These are phyloP conservation scores for Drosophila pegasa DNA, from an alignment of 2,888 invertebrate species.

Conservation along the genomic window DNA sequence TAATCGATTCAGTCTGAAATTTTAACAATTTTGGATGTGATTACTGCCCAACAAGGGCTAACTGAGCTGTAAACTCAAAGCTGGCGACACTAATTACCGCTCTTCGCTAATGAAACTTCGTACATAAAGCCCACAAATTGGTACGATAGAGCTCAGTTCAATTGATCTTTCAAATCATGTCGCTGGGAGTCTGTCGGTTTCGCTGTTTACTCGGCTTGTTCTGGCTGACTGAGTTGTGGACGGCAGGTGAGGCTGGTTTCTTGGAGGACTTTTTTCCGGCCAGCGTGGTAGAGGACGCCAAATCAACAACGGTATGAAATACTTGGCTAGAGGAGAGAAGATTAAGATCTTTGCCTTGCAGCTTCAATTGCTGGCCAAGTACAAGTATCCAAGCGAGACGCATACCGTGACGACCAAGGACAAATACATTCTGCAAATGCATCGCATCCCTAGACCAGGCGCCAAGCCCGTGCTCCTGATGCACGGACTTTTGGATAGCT, in stretches of 20 bases:
- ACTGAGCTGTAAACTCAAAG: no score
- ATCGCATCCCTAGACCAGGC: conserved; percentile 87
- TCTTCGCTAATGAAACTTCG: conserved; percentile 9
- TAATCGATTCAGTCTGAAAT: no score
- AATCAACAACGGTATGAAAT: conserved; percentile 61
- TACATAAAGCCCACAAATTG: neutral
- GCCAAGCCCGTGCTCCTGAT: conserved; percentile 87
- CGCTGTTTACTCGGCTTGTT: conserved; percentile 23
- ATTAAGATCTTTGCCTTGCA: conserved; percentile 29
- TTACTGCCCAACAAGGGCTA: conserved; percentile 44
- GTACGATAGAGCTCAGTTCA: conserved; percentile 5
- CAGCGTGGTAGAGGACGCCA: conserved; percentile 64
- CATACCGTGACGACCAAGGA: conserved; percentile 89
- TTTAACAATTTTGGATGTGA: no score
- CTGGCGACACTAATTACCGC: conserved; percentile 55
- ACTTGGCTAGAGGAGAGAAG: neutral
- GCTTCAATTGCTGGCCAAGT: conserved; percentile 84
- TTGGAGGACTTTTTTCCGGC: conserved; percentile 54
- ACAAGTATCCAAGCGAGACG: conserved; percentile 88
- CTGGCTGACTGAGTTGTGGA: conserved; percentile 9
- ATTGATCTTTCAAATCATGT: conserved; percentile 35
- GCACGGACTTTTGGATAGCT: conserved; percentile 90
- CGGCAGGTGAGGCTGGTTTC: conserved; percentile 22
- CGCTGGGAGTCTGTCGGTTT: conserved; percentile 12
- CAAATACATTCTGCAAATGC: conserved; percentile 90